phyloP scores from a whole-genome alignment of 2,888 invertebrate genomes.

The Hypselothyrea guttata region DNA sequence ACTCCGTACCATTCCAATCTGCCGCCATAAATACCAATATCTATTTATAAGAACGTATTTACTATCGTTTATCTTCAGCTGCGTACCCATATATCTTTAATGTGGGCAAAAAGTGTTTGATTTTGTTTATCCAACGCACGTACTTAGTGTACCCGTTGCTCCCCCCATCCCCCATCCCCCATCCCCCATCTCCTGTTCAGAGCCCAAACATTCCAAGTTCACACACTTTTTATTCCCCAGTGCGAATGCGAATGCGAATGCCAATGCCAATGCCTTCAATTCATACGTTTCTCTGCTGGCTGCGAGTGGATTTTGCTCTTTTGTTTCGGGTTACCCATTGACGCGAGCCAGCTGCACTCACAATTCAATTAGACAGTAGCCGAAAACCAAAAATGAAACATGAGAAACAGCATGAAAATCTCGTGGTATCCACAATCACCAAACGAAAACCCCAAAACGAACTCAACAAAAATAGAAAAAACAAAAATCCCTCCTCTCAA shows the following conservation, averaged over 20 bases:
- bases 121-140: constrained; percentile 51
- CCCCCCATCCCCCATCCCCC: constrained; percentile 1
- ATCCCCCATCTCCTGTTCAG: constrained; percentile 2
- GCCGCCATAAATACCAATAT: not conserved
- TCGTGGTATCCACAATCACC: not conserved
- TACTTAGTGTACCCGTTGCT: constrained; percentile 17
- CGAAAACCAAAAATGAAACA: constrained; percentile 9
- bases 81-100: constrained; percentile 8
- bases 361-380: constrained; percentile 39
- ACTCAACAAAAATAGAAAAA: too few relatives aligned
- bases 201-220: constrained; percentile 3
- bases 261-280: constrained; percentile 1
- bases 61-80: constrained; percentile 21
- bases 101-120: constrained; percentile 22
- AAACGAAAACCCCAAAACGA: constrained; percentile 10
- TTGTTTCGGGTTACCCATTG: constrained; percentile 16
- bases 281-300: constrained; percentile 16
- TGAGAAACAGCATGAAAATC: constrained; percentile 6
- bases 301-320: not conserved
- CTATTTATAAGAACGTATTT: constrained; percentile 10
- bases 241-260: constrained; percentile 6
- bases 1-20: too few relatives aligned
- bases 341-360: constrained; percentile 34
- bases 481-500: not conserved
- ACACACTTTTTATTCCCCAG: not conserved